Conservation (phyloP, 2,113 vertebrate species). For the Muntiacus muntjak region DNA sequence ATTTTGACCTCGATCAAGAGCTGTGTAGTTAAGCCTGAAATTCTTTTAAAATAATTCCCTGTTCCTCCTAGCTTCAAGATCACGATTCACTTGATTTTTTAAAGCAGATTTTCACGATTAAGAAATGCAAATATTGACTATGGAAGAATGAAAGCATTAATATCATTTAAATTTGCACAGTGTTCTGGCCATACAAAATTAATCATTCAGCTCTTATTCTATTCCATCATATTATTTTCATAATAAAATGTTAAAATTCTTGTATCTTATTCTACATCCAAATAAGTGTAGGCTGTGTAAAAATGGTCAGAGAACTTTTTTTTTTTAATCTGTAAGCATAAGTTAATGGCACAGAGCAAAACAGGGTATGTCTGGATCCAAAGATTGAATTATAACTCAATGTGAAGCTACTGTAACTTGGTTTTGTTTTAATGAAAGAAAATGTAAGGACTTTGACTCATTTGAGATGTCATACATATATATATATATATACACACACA, state of each 20-base stretch:
- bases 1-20: constrained; percentile 15
- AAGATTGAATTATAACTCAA: not conserved
- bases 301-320: not conserved
- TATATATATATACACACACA: not conserved
- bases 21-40: constrained; percentile 13
- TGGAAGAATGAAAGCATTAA: constrained; percentile 57
- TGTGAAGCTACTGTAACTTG: not conserved
- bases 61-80: not conserved
- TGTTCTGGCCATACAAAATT: constrained; percentile 49
- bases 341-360: not conserved
- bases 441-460: not conserved
- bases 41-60: constrained; percentile 37
- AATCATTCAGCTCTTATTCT: constrained; percentile 52
- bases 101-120: constrained; percentile 56
- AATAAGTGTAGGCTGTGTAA: not conserved
- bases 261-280: constrained; percentile 40
- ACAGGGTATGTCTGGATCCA: not conserved
- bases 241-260: constrained; percentile 50
- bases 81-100: constrained; percentile 51
- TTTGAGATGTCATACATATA: not conserved
- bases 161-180: constrained; percentile 60
- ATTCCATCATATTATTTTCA: constrained; percentile 50
- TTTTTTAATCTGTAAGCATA: not conserved
- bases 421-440: not conserved
- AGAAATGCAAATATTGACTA: constrained; percentile 65